Evolutionary conservation across 2,888 invertebrate species (phyloP).

Genomic region (Cyrtodaria siliqua): DNA sequence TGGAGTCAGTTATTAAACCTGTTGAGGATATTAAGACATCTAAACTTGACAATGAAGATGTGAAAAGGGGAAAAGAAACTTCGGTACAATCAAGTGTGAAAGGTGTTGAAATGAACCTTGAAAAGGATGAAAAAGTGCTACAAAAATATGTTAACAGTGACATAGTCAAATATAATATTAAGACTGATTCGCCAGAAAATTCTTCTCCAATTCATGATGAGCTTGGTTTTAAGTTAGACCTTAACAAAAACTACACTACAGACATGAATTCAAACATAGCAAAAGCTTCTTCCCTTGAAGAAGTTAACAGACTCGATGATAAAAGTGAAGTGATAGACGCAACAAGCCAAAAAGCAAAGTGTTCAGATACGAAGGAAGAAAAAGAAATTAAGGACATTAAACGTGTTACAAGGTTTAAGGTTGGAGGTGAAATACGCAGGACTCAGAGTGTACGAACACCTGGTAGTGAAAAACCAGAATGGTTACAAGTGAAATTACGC

Average conservation of each 20-base stretch:
- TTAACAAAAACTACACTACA: slow-evolving; percentile 9
- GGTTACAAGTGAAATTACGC: slow-evolving; percentile 61
- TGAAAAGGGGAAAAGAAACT: not conserved
- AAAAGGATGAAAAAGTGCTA: no score
- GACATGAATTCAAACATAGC: slow-evolving; percentile 24
- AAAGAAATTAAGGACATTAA: slow-evolving; percentile 19
- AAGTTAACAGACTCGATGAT: not conserved
- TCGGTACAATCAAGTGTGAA: not conserved
- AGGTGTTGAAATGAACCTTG: not conserved
- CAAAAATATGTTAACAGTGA: no score
- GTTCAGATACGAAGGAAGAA: slow-evolving; percentile 14
- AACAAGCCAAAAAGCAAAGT: slow-evolving; percentile 5
- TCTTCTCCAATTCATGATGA: not conserved
- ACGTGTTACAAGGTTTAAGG: slow-evolving; percentile 30
- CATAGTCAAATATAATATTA: not conserved
- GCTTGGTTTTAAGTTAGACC: not conserved
- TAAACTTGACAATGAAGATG: no score
- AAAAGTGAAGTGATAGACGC: not conserved
- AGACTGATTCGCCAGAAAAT: not conserved
- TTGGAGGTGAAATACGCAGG: slow-evolving; percentile 45
- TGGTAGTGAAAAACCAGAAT: slow-evolving; percentile 60
- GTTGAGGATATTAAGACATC: slow-evolving; percentile 9
- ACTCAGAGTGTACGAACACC: slow-evolving; percentile 56
- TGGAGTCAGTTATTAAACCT: not conserved
- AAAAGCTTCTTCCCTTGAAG: not conserved